A percentile compares a stretch with the other conserved stretches of the same genome.
Conservation (phyloP, 2,113 vertebrate genomes). For the Cyprinodon tularosa region DNA sequence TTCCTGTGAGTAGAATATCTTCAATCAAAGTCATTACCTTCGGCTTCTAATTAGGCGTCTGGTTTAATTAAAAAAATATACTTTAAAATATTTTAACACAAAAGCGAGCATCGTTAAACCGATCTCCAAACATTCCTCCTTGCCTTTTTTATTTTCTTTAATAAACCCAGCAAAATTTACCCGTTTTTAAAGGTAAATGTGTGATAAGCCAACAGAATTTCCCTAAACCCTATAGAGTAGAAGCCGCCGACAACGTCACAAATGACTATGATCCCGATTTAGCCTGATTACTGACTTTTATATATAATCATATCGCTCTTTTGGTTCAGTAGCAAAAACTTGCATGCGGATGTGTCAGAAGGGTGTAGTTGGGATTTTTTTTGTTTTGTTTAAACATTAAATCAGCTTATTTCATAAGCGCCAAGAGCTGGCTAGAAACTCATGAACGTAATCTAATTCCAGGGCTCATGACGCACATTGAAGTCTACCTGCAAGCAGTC, state of each 20-base stretch:
- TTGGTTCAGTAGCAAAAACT: neutral
- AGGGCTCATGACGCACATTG: slow-evolving; percentile 35
- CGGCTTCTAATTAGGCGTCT: neutral
- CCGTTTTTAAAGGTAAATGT: neutral
- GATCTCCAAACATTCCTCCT: neutral
- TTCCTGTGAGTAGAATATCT: neutral
- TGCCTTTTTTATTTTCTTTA: too few species aligned
- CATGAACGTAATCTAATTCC: slow-evolving; percentile 55
- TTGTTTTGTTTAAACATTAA: neutral
- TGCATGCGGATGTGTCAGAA: neutral
- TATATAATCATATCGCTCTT: neutral
- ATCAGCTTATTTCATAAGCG: slow-evolving; percentile 6
- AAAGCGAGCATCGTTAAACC: neutral
- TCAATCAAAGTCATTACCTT: neutral
- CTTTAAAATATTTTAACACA: neutral
- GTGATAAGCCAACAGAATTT: neutral
- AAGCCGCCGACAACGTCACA: neutral
- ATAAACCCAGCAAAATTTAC: neutral
- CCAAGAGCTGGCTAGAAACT: slow-evolving; percentile 39
- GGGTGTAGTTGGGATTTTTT: neutral
- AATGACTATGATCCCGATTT: neutral
- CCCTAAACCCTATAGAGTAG: neutral
- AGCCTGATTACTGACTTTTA: neutral
- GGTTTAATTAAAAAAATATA: neutral
- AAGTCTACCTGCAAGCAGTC: slow-evolving; percentile 58